Evolutionary conservation across 2,797 vertebrate species (phyloP).

Genomic region (Graptemys geographica): DNA sequence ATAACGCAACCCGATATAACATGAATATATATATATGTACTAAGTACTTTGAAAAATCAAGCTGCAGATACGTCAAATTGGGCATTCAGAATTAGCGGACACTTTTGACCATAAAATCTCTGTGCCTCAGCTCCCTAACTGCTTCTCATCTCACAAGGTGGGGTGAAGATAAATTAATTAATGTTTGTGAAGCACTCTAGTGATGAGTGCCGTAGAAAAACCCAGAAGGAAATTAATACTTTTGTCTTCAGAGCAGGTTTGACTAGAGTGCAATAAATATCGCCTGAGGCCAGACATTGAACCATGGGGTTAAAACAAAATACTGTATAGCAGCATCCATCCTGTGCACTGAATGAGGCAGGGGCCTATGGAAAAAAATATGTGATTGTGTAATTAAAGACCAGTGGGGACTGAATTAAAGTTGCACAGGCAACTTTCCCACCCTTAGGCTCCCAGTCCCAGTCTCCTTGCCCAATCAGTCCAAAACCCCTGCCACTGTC

Average conservation of each 20-base stretch:
- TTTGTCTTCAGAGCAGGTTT: neutral
- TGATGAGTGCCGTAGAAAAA: neutral
- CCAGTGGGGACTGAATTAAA: rapidly evolving
- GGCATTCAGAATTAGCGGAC: neutral
- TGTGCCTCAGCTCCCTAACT: neutral
- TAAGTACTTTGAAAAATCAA: neutral
- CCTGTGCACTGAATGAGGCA: neutral
- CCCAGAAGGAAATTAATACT: neutral
- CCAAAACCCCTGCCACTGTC: neutral
- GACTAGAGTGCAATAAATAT: neutral
- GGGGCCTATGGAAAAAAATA: neutral
- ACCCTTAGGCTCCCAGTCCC: neutral
- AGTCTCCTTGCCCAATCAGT: neutral
- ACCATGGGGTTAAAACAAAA: neutral
- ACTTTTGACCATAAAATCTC: neutral
- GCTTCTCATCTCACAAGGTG: neutral
- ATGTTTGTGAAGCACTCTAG: neutral
- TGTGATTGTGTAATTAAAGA: neutral
- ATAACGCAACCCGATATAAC: too few species aligned
- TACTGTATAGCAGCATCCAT: neutral
- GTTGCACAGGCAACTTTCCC: neutral
- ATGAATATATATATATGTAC: neutral
- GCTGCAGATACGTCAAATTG: neutral
- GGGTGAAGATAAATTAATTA: neutral
- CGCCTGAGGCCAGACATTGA: neutral